Base-by-base conservation (phyloP, 2,888 invertebrate genomes). In the Autographa gamma region DNA sequence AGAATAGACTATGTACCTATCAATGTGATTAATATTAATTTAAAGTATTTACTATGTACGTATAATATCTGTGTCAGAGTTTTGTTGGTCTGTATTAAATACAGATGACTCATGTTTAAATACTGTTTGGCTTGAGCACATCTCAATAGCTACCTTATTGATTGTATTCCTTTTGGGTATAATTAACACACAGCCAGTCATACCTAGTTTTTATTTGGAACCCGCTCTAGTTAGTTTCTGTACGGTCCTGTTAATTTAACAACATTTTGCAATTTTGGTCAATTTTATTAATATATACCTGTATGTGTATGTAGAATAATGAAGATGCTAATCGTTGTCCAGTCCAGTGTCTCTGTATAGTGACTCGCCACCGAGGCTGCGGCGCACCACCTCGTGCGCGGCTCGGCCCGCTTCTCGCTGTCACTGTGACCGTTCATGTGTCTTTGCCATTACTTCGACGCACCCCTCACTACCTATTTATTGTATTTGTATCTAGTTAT, bases 1-100 rank as follows among this genome's bases (percentile, higher is more conserved):
- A 88, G 88, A 89, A 91, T 93, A 93, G 90, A 92, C 90, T 94
- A 91, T 91, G 89, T 93, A 94, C 91, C 92, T 93, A 91, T 93
- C 89, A 88, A 92, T 92, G 91, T 93, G 91, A 93, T 92, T 92
- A 90, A 90, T 90, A 88, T 89, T 91, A 86, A 89, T 93, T 92
- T 92, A 89, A 86, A 85, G 83, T 85, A 86, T 86, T 84, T 82
- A 84, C 81, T 84, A 82, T 82, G 81, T 86, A 85, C 77, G 76
- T 83, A 82, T 79, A 71, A 77, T 83, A 83, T 78, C 85, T 83
- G 82, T 87, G 83, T 87, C 86, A 85, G 38, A 85, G 79, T 83
- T 87, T 85, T 86, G 77, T 84, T 85, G 78, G 87, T 89, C 91
- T 89, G 90, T 93, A 92, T 92, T 71, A 85, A 89, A 93, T 92